A percentile compares a stretch with the other conserved stretches of the same genome.
Conservation (phyloP, 1,140 invertebrate species). For the Bombus fervidus region DNA sequence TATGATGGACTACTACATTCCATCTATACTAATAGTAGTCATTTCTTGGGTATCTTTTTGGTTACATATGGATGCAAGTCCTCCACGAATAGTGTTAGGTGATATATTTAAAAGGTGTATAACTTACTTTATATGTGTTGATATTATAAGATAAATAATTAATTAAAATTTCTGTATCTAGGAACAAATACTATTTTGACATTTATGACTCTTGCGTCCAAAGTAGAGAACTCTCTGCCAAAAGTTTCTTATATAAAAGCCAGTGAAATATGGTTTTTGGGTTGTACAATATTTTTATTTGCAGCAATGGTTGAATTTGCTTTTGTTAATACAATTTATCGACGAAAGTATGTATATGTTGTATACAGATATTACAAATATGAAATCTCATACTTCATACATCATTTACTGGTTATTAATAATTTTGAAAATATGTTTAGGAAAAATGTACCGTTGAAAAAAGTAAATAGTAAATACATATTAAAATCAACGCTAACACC, state of each 20-base stretch:
- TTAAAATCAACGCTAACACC: slow-evolving; percentile 92
- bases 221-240: slow-evolving; percentile 91
- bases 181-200: slow-evolving; percentile 93
- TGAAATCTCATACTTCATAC: not conserved
- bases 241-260: slow-evolving; percentile 96
- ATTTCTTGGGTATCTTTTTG: slow-evolving; percentile 96
- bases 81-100: slow-evolving; percentile 91
- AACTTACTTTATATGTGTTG: not conserved
- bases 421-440: slow-evolving; percentile 75
- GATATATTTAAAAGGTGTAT: slow-evolving; percentile 20
- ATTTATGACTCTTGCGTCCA: slow-evolving; percentile 92
- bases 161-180: slow-evolving; percentile 72
- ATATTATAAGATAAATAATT: not conserved
- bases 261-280: slow-evolving; percentile 94
- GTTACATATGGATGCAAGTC: slow-evolving; percentile 93
- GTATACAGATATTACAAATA: not conserved
- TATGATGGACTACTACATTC: slow-evolving; percentile 94
- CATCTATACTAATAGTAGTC: slow-evolving; percentile 93
- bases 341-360: slow-evolving; percentile 86
- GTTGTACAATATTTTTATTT: slow-evolving; percentile 92
- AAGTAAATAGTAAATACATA: slow-evolving; percentile 92
- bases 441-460: slow-evolving; percentile 91
- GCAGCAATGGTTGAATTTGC: slow-evolving; percentile 93
- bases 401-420: not conserved
- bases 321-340: slow-evolving; percentile 94